phyloP scores from a whole-genome alignment of 2,888 invertebrate species.

The Harmothoe impar region DNA sequence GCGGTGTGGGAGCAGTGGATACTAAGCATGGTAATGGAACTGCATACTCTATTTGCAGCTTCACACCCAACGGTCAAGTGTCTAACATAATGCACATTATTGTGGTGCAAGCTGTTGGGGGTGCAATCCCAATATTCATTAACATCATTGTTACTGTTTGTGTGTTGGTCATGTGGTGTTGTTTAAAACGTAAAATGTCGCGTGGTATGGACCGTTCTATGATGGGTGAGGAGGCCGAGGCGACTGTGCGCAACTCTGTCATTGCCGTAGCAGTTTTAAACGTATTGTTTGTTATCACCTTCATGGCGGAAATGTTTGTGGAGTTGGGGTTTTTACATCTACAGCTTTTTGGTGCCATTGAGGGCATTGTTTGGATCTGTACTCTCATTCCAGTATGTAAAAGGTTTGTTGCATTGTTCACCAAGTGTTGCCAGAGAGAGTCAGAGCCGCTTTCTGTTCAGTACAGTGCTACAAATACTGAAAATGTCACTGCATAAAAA shows the following conservation, averaged over 20 bases:
- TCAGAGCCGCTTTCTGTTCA: neutral
- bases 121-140: too few species aligned
- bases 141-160: too few species aligned
- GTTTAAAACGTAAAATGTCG: neutral
- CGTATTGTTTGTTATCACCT: neutral
- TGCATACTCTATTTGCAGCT: too few species aligned
- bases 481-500: too few species aligned
- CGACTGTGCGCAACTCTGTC: neutral
- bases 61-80: too few species aligned
- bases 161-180: slow-evolving; percentile 11
- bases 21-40: too few species aligned
- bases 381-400: neutral
- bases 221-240: neutral
- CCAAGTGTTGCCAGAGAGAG: neutral
- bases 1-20: too few species aligned
- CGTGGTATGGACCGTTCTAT: neutral
- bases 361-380: neutral
- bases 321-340: neutral
- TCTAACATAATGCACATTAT: too few species aligned
- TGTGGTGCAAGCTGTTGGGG: too few species aligned
- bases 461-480: too few species aligned
- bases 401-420: neutral
- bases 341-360: neutral
- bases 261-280: neutral
- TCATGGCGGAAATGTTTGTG: neutral